These are phyloP conservation scores for Ceratina japonica DNA, from an alignment of 1,140 invertebrate species.

Conservation along the genomic window DNA sequence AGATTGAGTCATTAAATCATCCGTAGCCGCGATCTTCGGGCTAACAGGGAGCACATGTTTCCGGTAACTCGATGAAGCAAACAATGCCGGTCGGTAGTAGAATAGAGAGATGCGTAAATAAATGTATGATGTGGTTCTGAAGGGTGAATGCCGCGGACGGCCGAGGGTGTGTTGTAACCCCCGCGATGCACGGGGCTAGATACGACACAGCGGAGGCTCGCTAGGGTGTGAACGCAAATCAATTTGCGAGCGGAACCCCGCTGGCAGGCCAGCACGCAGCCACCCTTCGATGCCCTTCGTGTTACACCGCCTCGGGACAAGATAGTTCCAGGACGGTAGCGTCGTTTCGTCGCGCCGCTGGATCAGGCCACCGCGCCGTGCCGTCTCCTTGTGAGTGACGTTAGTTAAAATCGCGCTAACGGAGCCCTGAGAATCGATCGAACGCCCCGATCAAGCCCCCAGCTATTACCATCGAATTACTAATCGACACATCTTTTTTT, in stretches of 20 bases:
- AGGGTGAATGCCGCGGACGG: constrained; percentile 68
- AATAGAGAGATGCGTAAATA: constrained; percentile 77
- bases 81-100: constrained; percentile 69
- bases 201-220: constrained; percentile 56
- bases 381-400: constrained; percentile 68
- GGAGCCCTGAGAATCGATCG: constrained; percentile 31
- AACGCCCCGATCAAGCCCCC: constrained; percentile 10
- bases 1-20: constrained; percentile 32
- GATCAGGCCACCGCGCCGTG: not conserved
- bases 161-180: constrained; percentile 42
- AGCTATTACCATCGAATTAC: constrained; percentile 19
- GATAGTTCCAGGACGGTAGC: constrained; percentile 63
- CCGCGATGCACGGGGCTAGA: constrained; percentile 41
- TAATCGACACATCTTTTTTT: not conserved
- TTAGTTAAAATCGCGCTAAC: constrained; percentile 73
- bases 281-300: constrained; percentile 61
- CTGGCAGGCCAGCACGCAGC: constrained; percentile 68
- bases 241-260: constrained; percentile 74
- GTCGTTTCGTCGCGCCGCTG: constrained; percentile 37
- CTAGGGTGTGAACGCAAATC: constrained; percentile 80
- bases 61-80: constrained; percentile 76
- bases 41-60: constrained; percentile 75
- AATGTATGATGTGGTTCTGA: constrained; percentile 79
- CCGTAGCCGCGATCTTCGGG: constrained; percentile 43
- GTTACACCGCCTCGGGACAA: constrained; percentile 73